Base-by-base conservation (phyloP, 1,140 invertebrate species). In the Drosophila teissieri region DNA sequence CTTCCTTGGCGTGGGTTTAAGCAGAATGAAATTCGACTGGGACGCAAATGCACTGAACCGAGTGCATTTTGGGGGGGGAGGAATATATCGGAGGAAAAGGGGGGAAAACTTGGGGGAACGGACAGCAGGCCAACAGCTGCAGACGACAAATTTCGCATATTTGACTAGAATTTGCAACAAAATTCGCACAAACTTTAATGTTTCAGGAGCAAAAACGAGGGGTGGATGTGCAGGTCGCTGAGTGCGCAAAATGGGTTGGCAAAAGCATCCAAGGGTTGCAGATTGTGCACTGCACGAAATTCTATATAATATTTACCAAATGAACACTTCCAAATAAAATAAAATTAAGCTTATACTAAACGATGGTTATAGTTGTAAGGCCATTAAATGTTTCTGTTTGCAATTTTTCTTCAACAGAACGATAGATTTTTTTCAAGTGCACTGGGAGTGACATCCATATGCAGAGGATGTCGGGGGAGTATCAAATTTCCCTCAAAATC, bases 151-250 rank as follows among this genome's bases (percentile, higher is more conserved):
- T 70, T 70, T 70, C 42, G 67, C 52, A 56, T 56, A 69, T 70
- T 70, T 70, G 51, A 45, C 49, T 48, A 70, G 64, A 70, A 70
- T 69, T 70, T 69, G 64, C 67, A 70, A 69, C 67, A 70, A 68
- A 69, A 69, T 34, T 40, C 52, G 64, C 40, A 27, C 63, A 69
- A 69, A 69, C 64, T 70, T 70, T 70, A 70, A 56, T 70, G 48
- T 56, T 37, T 44, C 34, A 46, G 42, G 22, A 17, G 12, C 42
- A 44, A 69, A 56, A 56, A 67, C 17, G 11, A 17, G 62, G 64
- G 65, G 34, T 70, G 64, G 64, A 70, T 56, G 49, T 46, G 39
- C 67, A 70, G 67, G 67, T 69, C 67, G 67, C 67, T 46, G 67
- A 69, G 49, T 69, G 63, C 54, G 67, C 67, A 40, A 44, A 56